Evolutionary conservation across 1,140 invertebrate genomes (phyloP).

Genomic region (Zaprionus davidi): DNA sequence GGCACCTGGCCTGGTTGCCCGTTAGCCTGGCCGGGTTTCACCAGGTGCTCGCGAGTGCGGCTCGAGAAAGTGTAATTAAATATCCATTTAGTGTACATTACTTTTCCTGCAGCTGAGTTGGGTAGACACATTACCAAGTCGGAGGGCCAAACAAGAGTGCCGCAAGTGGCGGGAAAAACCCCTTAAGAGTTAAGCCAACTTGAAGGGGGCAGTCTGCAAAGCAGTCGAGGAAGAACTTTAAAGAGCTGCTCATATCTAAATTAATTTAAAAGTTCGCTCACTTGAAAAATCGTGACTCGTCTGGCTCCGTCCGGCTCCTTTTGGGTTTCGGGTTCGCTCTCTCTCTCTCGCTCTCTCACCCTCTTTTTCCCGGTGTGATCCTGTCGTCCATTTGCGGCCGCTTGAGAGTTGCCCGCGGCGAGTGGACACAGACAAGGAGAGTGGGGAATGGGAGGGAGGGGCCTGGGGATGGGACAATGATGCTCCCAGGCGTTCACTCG

Average conservation of each 20-base stretch:
- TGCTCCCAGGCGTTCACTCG: constrained; percentile 73
- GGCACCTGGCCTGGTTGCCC: neutral
- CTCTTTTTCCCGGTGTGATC: neutral
- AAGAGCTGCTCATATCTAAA: constrained; percentile 79
- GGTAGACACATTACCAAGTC: constrained; percentile 68
- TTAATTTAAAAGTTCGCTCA: constrained; percentile 81
- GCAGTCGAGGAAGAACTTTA: constrained; percentile 54
- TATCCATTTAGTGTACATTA: constrained; percentile 82
- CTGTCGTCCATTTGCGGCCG: constrained; percentile 67
- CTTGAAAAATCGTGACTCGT: constrained; percentile 67
- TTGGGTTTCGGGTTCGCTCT: neutral
- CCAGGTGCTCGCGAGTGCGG: constrained; percentile 7
- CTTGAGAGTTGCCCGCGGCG: constrained; percentile 73
- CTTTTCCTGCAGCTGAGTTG: constrained; percentile 55
- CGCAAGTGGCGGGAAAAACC: constrained; percentile 28
- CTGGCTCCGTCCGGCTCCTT: constrained; percentile 5
- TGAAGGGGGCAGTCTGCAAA: neutral
- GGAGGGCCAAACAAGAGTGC: neutral
- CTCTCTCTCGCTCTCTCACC: neutral
- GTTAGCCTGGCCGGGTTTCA: constrained; percentile 14
- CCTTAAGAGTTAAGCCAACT: constrained; percentile 55
- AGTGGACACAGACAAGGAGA: constrained; percentile 2
- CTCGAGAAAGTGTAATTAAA: constrained; percentile 73
- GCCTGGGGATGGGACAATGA: constrained; percentile 4
- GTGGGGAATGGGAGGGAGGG: neutral